Base-by-base conservation (phyloP, 2,797 vertebrate species). In the Adrianichthys oophorus region DNA sequence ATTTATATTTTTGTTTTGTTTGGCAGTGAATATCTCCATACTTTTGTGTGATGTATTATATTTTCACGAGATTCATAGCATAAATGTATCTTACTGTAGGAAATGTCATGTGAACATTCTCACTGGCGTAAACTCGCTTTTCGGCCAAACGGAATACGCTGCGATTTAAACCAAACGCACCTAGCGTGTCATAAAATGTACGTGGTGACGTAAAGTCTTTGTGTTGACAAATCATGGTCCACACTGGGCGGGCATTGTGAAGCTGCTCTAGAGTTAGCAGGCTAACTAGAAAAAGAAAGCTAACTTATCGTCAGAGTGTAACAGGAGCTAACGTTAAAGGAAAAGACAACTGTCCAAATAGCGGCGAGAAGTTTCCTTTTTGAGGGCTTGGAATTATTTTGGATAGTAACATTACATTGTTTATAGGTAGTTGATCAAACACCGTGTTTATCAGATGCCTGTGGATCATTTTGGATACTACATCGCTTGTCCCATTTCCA, bases 201-300 rank as follows among this genome's bases (percentile, higher is more conserved):
- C 76, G 78, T 62, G 4, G 5, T 74, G 67, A 84, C 75, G 78
- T 75, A 16, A 71, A n/a, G 4, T 26, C 59, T 79, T 74, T 75
- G 61, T 80, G 62, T 80, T 52, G 79, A 59, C 90, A 79, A 90
- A 90, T 90, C 86, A 83, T 40, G 64, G 62, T 2, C 52, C 5
- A 67, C 72, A 78, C 61, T 78, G 86, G 89, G 87, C 86, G 89
- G 91, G 89, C 72, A 72, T 85, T 84, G 81, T 79, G 72, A 76
- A 85, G 88, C 89, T 73, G 80, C 74, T 83, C 89, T 82, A 78
- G 76, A 68, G 85, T 84, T 91, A 90, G 90, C 90, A 87, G 85
- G 86, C 85, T 90, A 90, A 90, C 88, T 85, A 85, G 87, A 90
- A 87, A 89, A 89, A 90, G 90, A 90, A 90, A 87, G 86, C 87